Evolutionary conservation across 2,113 vertebrate genomes (phyloP).

Genomic region (Pantherophis guttatus): DNA sequence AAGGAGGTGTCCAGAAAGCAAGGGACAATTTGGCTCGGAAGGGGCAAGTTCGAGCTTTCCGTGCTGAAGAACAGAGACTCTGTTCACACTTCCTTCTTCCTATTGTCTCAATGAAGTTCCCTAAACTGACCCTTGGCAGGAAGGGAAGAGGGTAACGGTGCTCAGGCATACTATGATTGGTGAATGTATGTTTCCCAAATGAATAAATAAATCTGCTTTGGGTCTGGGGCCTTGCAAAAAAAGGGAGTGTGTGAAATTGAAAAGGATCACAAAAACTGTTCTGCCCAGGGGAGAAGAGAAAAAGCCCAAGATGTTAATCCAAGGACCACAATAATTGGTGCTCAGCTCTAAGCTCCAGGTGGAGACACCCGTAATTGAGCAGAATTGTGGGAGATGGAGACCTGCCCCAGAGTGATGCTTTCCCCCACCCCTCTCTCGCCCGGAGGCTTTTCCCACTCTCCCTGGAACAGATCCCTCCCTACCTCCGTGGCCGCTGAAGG

Average conservation of each 20-base stretch:
- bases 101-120: not conserved
- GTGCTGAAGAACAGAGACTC: no score
- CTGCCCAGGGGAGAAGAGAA: not conserved
- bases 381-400: not conserved
- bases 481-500: not conserved
- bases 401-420: not conserved
- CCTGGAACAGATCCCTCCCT: not conserved
- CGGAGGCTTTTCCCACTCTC: not conserved
- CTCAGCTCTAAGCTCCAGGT: not conserved
- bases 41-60: not conserved
- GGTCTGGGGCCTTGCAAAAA: not conserved
- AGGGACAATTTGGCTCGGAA: not conserved
- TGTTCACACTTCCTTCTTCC: not conserved
- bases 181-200: not conserved
- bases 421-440: not conserved
- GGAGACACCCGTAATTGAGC: rapidly evolving
- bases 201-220: not conserved
- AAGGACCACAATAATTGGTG: not conserved
- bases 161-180: not conserved
- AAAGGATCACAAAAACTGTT: not conserved
- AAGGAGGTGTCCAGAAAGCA: not conserved
- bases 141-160: not conserved
- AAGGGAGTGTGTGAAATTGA: not conserved
- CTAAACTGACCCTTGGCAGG: not conserved
- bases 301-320: not conserved